A percentile compares a stretch with the other conserved stretches of the same genome.
Conservation (phyloP, 2,797 vertebrate species). For the Trematomus bernacchii region DNA sequence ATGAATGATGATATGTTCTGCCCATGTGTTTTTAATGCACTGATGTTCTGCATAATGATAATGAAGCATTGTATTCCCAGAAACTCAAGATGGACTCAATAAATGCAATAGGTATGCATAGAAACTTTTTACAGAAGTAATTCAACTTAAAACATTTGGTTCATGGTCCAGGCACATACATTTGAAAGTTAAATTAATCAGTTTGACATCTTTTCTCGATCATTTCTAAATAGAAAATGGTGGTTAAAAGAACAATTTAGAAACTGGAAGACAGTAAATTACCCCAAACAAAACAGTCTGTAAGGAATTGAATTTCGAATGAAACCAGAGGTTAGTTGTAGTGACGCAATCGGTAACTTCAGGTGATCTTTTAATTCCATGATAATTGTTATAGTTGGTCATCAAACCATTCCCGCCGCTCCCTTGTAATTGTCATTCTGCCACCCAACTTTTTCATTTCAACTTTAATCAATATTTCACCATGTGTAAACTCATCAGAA, state of each 20-base stretch:
- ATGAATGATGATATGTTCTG: not conserved
- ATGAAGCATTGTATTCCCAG: not conserved
- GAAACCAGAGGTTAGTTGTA: not conserved
- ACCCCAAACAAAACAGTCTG: not conserved
- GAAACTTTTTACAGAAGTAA: not conserved
- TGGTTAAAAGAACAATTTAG: not conserved
- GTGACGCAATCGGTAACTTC: too few species aligned
- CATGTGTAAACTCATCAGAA: slow-evolving; percentile 24
- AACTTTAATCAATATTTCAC: slow-evolving; percentile 37
- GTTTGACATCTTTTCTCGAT: not conserved
- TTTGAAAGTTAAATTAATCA: too few species aligned
- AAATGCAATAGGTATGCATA: not conserved
- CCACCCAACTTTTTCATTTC: slow-evolving; percentile 18
- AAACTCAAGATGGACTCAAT: not conserved
- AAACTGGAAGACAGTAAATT: not conserved
- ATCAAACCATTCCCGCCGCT: not conserved
- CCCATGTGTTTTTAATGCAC: not conserved
- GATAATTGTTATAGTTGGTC: not conserved
- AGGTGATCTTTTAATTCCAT: not conserved
- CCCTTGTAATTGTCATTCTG: slow-evolving; percentile 7
- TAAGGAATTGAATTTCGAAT: not conserved
- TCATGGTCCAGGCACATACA: not conserved
- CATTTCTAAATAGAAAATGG: not conserved
- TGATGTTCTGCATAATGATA: not conserved
- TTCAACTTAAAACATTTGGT: not conserved